These are phyloP conservation scores for Scelioninae gen. 1 DNA, from an alignment of 2,888 invertebrate species.

Conservation along the genomic window DNA sequence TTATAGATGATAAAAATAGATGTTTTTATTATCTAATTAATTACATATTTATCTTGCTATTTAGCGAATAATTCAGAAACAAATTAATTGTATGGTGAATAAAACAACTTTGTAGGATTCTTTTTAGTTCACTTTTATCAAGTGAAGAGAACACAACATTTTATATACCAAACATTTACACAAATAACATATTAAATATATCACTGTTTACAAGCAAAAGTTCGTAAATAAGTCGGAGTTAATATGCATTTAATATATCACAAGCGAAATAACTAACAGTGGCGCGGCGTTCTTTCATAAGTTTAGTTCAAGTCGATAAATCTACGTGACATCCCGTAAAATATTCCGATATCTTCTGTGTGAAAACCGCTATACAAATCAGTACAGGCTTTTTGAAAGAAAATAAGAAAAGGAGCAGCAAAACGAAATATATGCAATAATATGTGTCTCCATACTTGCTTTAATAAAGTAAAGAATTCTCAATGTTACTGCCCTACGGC, in stretches of 20 bases:
- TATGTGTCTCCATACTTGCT: constrained; percentile 28
- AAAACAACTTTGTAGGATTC: no score
- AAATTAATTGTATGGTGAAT: no score
- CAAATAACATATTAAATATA: constrained; percentile 10
- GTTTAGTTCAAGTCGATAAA: constrained; percentile 40
- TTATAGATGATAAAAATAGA: no score
- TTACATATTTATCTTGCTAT: no score
- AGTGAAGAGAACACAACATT: no score
- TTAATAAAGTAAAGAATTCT: constrained; percentile 38
- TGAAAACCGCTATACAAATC: constrained; percentile 38
- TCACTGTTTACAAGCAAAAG: constrained; percentile 22
- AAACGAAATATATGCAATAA: constrained; percentile 15
- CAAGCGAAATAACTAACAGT: constrained; percentile 24
- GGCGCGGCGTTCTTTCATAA: constrained; percentile 31
- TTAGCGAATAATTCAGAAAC: no score
- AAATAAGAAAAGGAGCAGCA: constrained; percentile 13
- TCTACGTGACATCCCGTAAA: constrained; percentile 33
- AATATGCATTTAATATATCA: constrained; percentile 42
- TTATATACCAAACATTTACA: neutral
- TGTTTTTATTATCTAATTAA: no score
- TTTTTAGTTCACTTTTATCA: no score
- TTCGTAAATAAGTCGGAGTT: constrained; percentile 37
- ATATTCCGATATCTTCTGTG: constrained; percentile 21
- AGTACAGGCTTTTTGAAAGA: constrained; percentile 5
- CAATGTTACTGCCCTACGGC: constrained; percentile 20